These are phyloP conservation scores for Megathymus violae DNA, from an alignment of 1,140 invertebrate genomes.

Conservation along the genomic window DNA sequence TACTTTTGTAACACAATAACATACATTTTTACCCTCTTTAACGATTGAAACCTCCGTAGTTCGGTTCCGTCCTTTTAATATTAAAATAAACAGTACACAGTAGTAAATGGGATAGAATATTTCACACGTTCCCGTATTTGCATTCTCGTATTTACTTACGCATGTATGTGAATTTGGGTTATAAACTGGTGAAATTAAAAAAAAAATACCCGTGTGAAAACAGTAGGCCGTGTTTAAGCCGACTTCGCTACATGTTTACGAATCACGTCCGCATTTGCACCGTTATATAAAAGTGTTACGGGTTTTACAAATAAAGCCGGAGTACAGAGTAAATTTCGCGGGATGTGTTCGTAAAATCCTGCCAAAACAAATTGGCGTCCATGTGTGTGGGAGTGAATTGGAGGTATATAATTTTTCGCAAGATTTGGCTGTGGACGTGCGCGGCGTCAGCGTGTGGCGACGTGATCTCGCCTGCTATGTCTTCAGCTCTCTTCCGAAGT, in stretches of 20 bases:
- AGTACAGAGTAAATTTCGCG: conserved; percentile 7
- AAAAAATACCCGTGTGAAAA: neutral
- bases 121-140: no score
- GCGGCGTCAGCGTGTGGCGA: conserved; percentile 55
- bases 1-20: no score
- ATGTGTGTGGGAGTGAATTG: conserved; percentile 48
- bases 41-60: no score
- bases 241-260: neutral
- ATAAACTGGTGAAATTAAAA: neutral
- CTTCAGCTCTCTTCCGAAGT: neutral
- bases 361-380: conserved; percentile 26
- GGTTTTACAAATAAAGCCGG: conserved; percentile 6
- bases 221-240: neutral
- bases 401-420: conserved; percentile 71
- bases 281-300: conserved; percentile 3
- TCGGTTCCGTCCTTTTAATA: no score
- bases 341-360: conserved; percentile 10
- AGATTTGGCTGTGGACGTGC: conserved; percentile 64
- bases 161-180: neutral
- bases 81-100: no score
- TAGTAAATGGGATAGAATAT: no score
- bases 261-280: neutral
- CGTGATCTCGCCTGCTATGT: conserved; percentile 59
- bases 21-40: no score
- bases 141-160: neutral